Base-by-base conservation (phyloP, 2,113 vertebrate species). In the Cyprinus carpio region DNA sequence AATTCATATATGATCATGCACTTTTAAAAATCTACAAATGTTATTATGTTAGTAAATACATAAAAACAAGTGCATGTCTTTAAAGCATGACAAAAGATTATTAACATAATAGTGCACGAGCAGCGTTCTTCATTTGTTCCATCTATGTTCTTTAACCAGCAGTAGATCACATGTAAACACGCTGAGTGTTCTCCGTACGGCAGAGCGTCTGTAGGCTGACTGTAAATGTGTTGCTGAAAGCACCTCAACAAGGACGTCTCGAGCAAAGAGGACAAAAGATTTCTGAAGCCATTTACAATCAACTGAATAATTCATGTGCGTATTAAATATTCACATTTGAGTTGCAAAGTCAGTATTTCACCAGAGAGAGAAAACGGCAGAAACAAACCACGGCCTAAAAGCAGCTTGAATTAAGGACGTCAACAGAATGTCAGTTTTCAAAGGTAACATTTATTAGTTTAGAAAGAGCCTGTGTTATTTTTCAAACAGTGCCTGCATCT, bases 241-340 rank as follows among this genome's bases (percentile, higher is more conserved):
- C 54, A n/a, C 31, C 75, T 62, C 46, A 77, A 69, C 84, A 62
- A 85, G 64, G 46, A 78, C 74, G 31, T 60, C 79, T 29, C 27
- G 6, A 81, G 6, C 34, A 71, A 75, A 67, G 27, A 83, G 65
- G 62, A 86, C 78, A 75, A 72, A 54, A 25, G 37, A 31, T 29
- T 82, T 87, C 75, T 49, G 58, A 90, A 87, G n/a, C 65, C 79
- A 84, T 85, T 72, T 89, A 88, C 82, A 83, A 84, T 87, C 40
- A 72, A 1, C 60, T 87, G 84, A 86, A 88, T 88, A 75, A 88
- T 88, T 88, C 54, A 88, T 89, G 62, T 31, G 6, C 6, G 3
- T 40, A 83, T 90, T 84, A 87, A 87, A 87, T 85, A 89, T 85
- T 89, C 83, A 90, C 84, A 81, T 88, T 87, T 85, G 86, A 88